A percentile compares a stretch with the other conserved stretches of the same genome.
phyloP scores from a whole-genome alignment of 2,888 invertebrate species.

The Melipona bicolor region DNA sequence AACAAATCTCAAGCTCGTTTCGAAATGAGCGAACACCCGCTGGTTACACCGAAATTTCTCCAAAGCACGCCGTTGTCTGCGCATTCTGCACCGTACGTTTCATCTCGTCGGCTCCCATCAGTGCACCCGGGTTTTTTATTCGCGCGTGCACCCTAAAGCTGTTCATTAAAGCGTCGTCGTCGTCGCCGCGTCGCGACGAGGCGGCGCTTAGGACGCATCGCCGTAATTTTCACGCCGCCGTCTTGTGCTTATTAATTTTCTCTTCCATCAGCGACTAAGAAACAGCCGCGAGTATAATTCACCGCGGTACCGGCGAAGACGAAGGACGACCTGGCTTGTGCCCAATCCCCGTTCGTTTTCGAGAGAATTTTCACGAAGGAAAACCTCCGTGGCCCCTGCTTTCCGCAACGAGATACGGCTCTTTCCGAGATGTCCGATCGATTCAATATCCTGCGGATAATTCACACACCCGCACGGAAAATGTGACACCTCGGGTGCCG shows the following conservation, averaged over 20 bases:
- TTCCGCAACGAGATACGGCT: slow-evolving; percentile 35
- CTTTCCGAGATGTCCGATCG: slow-evolving; percentile 37
- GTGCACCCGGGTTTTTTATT: slow-evolving; percentile 24
- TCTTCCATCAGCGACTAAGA: slow-evolving; percentile 38
- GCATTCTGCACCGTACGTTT: not conserved
- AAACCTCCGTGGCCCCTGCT: not conserved
- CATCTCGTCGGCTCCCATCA: not conserved
- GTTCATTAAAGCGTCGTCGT: slow-evolving; percentile 34
- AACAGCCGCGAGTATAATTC: slow-evolving; percentile 36
- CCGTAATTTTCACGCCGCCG: slow-evolving; percentile 30
- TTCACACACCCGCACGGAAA: slow-evolving; percentile 42
- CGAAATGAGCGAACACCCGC: not conserved
- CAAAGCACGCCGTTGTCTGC: not conserved
- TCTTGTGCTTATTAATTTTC: slow-evolving; percentile 54
- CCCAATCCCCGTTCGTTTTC: not conserved
- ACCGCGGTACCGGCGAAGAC: not conserved
- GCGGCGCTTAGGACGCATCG: slow-evolving; percentile 11
- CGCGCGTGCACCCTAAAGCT: slow-evolving; percentile 10
- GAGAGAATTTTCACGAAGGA: slow-evolving; percentile 33
- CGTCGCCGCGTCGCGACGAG: slow-evolving; percentile 14
- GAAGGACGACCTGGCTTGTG: not conserved
- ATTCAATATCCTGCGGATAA: slow-evolving; percentile 59
- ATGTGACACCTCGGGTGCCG: slow-evolving; percentile 16
- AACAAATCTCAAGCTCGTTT: not conserved
- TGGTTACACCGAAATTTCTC: not conserved